A percentile compares a stretch with the other conserved stretches of the same genome.
Conservation (phyloP, 92 coral and sea anemone species). For the Micromussa lordhowensis region DNA sequence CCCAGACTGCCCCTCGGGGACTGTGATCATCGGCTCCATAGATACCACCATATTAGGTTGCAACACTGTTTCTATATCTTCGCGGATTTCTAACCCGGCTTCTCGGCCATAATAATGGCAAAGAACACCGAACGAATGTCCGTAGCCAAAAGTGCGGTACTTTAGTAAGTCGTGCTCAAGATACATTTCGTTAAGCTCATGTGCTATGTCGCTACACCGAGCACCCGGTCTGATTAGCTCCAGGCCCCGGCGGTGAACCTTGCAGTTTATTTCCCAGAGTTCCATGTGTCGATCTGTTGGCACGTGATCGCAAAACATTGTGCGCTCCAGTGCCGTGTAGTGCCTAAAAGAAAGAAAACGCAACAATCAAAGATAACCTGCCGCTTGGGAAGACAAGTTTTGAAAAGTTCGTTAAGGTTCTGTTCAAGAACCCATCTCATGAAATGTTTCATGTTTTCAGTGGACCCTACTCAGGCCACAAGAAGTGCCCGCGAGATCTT, state of each 20-base stretch:
- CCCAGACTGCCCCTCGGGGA: constrained; percentile 89
- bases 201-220: constrained; percentile 86
- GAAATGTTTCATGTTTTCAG: too few species aligned
- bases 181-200: constrained; percentile 85
- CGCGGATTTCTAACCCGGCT: constrained; percentile 91
- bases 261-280: constrained; percentile 88
- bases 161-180: constrained; percentile 75
- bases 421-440: too few species aligned
- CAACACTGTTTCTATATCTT: constrained; percentile 83
- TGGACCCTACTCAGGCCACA: too few species aligned
- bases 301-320: constrained; percentile 90
- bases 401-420: too few species aligned
- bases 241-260: constrained; percentile 87
- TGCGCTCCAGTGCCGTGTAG: constrained; percentile 87
- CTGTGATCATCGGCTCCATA: constrained; percentile 93
- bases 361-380: neutral
- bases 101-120: constrained; percentile 95
- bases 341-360: constrained; percentile 50
- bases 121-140: constrained; percentile 92
- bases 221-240: constrained; percentile 89
- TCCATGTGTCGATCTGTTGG: constrained; percentile 92
- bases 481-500: too few species aligned
- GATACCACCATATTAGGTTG: constrained; percentile 94
- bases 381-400: too few species aligned
- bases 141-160: constrained; percentile 91